Conservation (phyloP, 2,113 vertebrate species). For the Seriola dumerili region DNA sequence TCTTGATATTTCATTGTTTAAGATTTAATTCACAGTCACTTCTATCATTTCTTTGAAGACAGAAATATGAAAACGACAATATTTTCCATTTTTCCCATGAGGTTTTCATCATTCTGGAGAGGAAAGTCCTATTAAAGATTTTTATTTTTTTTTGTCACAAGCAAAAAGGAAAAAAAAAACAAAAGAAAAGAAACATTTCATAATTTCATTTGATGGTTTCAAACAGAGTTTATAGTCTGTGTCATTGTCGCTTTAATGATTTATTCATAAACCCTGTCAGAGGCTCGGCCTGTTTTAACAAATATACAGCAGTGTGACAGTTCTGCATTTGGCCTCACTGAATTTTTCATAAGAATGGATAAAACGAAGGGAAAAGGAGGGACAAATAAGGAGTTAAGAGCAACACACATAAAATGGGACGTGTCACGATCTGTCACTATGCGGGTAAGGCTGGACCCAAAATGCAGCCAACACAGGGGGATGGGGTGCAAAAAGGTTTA, state of each 20-base stretch:
- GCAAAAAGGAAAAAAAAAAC: neutral
- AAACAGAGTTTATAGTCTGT: constrained; percentile 43
- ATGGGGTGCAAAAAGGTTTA: too few species aligned
- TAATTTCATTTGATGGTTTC: constrained; percentile 45
- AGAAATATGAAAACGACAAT: constrained; percentile 15
- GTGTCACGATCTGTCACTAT: too few species aligned
- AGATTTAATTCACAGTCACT: constrained; percentile 7
- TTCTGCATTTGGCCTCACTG: constrained; percentile 60
- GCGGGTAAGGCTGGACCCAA: too few species aligned
- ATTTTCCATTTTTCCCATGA: neutral
- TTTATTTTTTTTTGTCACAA: neutral
- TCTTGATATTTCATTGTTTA: constrained; percentile 16
- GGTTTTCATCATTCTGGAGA: constrained; percentile 39
- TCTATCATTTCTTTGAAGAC: constrained; percentile 18
- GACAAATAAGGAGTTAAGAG: constrained; percentile 10
- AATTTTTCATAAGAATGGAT: constrained; percentile 60
- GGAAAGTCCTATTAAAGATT: constrained; percentile 27
- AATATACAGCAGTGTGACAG: constrained; percentile 51
- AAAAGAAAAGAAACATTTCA: neutral
- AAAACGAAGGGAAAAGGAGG: constrained; percentile 1
- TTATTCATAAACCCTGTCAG: constrained; percentile 69
- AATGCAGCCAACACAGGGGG: too few species aligned
- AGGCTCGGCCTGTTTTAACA: constrained; percentile 56
- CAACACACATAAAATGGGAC: neutral
- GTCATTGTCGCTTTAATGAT: constrained; percentile 62